phyloP scores from a whole-genome alignment of 1,140 invertebrate genomes.

The Drosophila nigromelanica region DNA sequence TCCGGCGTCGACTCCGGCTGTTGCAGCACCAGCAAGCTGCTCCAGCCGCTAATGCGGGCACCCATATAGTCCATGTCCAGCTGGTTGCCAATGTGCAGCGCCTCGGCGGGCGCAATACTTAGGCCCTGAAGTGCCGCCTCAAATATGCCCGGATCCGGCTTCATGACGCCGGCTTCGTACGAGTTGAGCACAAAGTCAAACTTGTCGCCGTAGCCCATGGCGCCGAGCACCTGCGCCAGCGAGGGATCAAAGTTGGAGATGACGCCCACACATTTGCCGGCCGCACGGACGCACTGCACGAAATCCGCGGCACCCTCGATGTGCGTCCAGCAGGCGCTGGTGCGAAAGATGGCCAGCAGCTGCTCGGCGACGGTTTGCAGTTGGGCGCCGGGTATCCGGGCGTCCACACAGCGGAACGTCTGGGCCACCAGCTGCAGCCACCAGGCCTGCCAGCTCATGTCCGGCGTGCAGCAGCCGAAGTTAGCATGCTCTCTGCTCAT shows the following conservation, averaged over 20 bases:
- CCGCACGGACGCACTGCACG: conserved; percentile 51
- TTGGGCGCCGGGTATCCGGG: conserved; percentile 25
- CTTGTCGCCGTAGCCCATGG: conserved; percentile 54
- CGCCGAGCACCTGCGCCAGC: conserved; percentile 47
- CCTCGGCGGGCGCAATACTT: conserved; percentile 85
- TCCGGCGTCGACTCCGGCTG: background rate
- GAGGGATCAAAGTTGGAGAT: conserved; percentile 82
- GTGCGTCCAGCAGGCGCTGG: conserved; percentile 60
- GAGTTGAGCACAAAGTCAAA: conserved; percentile 81
- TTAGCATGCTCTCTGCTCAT: conserved; percentile 65
- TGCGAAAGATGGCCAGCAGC: conserved; percentile 58
- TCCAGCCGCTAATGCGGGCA: conserved; percentile 90
- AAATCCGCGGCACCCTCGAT: conserved; percentile 58
- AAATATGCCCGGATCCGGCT: conserved; percentile 72
- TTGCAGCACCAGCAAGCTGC: conserved; percentile 84
- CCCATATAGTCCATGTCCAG: conserved; percentile 90
- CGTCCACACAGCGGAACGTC: conserved; percentile 56
- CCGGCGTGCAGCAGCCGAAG: conserved; percentile 57
- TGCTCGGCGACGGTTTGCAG: conserved; percentile 49
- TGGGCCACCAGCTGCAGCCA: conserved; percentile 65
- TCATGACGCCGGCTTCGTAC: conserved; percentile 72
- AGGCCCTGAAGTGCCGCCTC: conserved; percentile 42
- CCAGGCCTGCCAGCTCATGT: conserved; percentile 71
- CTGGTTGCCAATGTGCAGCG: conserved; percentile 93
- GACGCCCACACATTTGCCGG: conserved; percentile 68